Base-by-base conservation (phyloP, 2,888 invertebrate species). In the Azorinus chamasolen region DNA sequence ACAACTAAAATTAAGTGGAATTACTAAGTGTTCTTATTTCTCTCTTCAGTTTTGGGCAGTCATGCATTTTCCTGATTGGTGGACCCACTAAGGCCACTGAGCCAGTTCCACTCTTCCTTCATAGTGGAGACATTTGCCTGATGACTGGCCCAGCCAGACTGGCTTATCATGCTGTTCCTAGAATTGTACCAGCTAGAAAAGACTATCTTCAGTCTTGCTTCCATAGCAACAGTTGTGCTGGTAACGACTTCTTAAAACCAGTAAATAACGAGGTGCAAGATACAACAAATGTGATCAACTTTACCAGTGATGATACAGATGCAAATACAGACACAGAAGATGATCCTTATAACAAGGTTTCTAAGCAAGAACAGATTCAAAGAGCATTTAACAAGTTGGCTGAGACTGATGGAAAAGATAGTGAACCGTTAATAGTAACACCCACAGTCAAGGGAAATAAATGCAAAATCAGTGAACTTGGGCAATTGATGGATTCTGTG, bases 121-220 rank as follows among this genome's bases (percentile, higher is more conserved):
- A 95, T 69, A 97, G 97, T 93, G 99, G 99, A 0, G 99, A 99
- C 93, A 94, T 99, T 63, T 93, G 98, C 39, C 93, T 99, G 0
- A 99, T 99, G 99, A 96, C 96, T 2, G 96, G 96, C 75, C 94
- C 95, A 85, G 96, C 97, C 1, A 95, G 99, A 64, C 94, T 97
- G 1, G 96, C 96, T 84, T 99, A 97, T 93, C 99, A 99, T 93
- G 99, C 97, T 2, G 96, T 99, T 0, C 99, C 99, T 1, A 96
- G 95, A 93, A 96, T 99, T 32, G 66, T 92, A 16, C 69, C 71
- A 73, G 86, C 54, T 39, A 69, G 54, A 57, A 27, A 25, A 16
- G 57, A 77, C 12, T 64, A 70, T 32, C 46, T 74, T 4, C 32
- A 50, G 10, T 22, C 32, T 10, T 78, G 79, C 70, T 83, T 83